Base-by-base conservation (phyloP, 2,113 vertebrate species). In the Centrocercus urophasianus region DNA sequence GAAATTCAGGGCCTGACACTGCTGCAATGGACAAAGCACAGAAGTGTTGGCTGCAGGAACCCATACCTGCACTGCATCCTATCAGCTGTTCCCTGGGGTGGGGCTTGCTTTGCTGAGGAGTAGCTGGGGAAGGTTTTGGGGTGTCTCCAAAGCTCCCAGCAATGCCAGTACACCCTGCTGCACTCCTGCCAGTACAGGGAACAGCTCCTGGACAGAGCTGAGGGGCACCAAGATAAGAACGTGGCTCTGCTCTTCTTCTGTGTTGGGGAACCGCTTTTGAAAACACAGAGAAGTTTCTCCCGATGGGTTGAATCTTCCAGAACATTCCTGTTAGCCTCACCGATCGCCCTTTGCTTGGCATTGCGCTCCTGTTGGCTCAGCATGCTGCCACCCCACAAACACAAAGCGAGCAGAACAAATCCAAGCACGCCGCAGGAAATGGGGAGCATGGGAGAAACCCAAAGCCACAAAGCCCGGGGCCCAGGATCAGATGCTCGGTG, bases 401-500 rank as follows among this genome's bases (percentile, higher is more conserved):
- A 1, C 1, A 5, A 87, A 89, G 48, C 0, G 3, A 40, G 25
- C 21, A 67, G 81, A 91, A 92, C 17, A 0, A 87, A 93, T 71
- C 0, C 0, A 89, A 86, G 91, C 1, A 21, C 25, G 47, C 38
- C 63, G 19, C 42, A 79, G 74, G 71, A 32, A 83, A 47, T 11
- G 48, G 59, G 43, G 16, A 59, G 43, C 88, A 56, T 54, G 52
- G 27, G 27, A 54, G 52, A 54, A 54, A 54, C 52, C 27, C 52
- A 54, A 30, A 54, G 52, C 27, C 45, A 36, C 20, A 22, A 77
- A 78, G 17, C 43, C 52, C 69, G 70, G 28, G 88, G 81, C 77
- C 77, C 85, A 78, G 88, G 89, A 84, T 78, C 86, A 88, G 86
- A 61, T 61, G 76, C 80, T 90, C 40, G 38, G 90, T 84, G 90